phyloP scores from a whole-genome alignment of 2,113 vertebrate species.

The Spea multiplicata region DNA sequence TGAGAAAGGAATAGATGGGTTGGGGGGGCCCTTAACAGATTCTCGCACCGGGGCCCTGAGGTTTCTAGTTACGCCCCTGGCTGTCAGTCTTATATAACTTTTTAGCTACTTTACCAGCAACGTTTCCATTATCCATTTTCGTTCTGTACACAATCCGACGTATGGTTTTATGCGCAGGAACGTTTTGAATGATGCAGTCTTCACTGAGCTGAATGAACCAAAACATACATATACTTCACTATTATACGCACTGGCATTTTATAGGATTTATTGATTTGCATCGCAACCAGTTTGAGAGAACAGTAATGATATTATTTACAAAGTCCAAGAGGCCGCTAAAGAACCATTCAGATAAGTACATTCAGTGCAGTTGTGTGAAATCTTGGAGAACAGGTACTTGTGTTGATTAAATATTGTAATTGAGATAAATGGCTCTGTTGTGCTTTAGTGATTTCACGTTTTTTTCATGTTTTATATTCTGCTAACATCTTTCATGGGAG shows the following conservation, averaged over 20 bases:
- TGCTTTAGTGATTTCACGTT: conserved; percentile 2
- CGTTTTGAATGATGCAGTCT: conserved; percentile 8
- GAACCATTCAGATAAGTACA: background rate
- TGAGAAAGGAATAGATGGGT: no score
- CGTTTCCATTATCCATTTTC: background rate
- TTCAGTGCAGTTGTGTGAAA: background rate
- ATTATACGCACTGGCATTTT: background rate
- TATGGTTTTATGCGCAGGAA: conserved; percentile 4
- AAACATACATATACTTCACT: conserved; percentile 3
- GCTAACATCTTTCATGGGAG: background rate
- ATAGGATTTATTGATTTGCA: background rate
- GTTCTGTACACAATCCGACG: background rate
- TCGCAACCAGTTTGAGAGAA: background rate
- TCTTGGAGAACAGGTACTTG: background rate
- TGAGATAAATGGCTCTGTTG: conserved; percentile 4
- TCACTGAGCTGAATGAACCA: conserved; percentile 1
- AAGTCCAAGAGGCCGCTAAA: background rate
- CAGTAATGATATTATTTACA: background rate
- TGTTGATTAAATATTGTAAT: background rate
- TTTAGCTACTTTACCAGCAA: background rate
- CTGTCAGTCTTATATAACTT: background rate
- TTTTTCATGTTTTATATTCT: background rate
- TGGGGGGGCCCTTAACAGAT: no score
- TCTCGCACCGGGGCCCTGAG: no score
- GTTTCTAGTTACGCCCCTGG: no score